These are phyloP conservation scores for Papilio helenus DNA, from an alignment of 1,140 invertebrate species.

Conservation along the genomic window DNA sequence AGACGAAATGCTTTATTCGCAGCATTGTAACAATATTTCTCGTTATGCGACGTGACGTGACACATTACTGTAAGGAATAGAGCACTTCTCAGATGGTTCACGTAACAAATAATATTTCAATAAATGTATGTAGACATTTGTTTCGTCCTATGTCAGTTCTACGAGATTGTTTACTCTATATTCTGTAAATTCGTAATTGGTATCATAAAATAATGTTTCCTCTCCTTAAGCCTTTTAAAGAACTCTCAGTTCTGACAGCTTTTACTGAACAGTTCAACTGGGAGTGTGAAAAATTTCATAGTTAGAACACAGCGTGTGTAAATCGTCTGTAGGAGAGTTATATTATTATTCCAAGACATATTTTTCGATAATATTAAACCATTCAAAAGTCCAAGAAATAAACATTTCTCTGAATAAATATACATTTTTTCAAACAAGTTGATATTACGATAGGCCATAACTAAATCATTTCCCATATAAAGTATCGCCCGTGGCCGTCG, in stretches of 20 bases:
- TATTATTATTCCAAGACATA: too few relatives aligned
- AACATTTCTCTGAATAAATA: neutral
- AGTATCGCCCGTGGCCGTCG: neutral
- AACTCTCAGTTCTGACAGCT: too few relatives aligned
- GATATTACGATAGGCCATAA: neutral
- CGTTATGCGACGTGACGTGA: slow-evolving; percentile 27
- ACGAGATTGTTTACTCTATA: too few relatives aligned
- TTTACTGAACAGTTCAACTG: too few relatives aligned
- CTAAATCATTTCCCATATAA: slow-evolving; percentile 5
- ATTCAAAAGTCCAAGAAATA: neutral
- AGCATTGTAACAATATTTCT: slow-evolving; percentile 30
- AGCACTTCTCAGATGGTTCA: neutral
- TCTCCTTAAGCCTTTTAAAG: too few relatives aligned
- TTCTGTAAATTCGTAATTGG: too few relatives aligned
- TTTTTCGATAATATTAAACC: neutral
- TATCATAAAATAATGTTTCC: too few relatives aligned
- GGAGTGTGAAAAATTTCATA: too few relatives aligned
- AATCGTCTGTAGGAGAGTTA: too few relatives aligned
- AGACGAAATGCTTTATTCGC: slow-evolving; percentile 32
- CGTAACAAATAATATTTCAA: slow-evolving; percentile 11
- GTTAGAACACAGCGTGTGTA: too few relatives aligned
- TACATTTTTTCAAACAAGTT: neutral
- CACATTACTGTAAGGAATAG: neutral
- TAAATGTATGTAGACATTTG: neutral
- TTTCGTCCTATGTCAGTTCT: too few relatives aligned